Evolutionary conservation across 2,888 invertebrate species (phyloP), one percentile per base, ranked within the genome.

Genomic region (Physocephala rufipes): DNA sequence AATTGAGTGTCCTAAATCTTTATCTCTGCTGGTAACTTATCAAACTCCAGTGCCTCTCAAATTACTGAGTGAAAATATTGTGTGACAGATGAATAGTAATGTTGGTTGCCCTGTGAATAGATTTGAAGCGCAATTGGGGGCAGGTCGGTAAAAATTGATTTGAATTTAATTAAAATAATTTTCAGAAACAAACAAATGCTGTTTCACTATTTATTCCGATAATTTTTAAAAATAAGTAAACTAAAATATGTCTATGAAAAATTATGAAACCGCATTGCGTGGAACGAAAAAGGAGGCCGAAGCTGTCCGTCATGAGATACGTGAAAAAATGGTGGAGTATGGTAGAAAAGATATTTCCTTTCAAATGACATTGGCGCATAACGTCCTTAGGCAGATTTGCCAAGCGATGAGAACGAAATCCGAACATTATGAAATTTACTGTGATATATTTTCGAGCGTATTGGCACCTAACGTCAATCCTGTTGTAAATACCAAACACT

Each of bases 401-500:
- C 47, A 68, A 21, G 61, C 68, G 5, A 51, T 68, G 5, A 15
- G n/a, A 16, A 21, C 30, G 2, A 61, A 30, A 30, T 74, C 76
- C 4, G 74, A 76, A 65, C 71, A 84, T 72, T 73, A 76, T 2
- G 76, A 78, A 7, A 68, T 82, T 1, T 83, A 78, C 64, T 79
- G 77, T 65, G 76, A 78, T 15, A 80, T 83, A 28, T 75, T 77
- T 19, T 75, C 59, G 21, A 59, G 71, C 0, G 21, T 66, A 1
- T 71, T 83, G 71, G 63, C 76, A 63, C 78, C 79, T 1, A 70
- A 77, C 15, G 73, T 81, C 15, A 51, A 64, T 12, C 79, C 82
- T 4, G 69, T 66, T 7, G 21, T 62, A 3, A 75, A 75, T 65
- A 71, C 76, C 1, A 75, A 75, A 9, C 65, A 77, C 67, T 83